Evolutionary conservation across 2,797 vertebrate genomes (phyloP), one percentile per base, ranked within the genome.

Genomic region (Enteromius fasciolatus): DNA sequence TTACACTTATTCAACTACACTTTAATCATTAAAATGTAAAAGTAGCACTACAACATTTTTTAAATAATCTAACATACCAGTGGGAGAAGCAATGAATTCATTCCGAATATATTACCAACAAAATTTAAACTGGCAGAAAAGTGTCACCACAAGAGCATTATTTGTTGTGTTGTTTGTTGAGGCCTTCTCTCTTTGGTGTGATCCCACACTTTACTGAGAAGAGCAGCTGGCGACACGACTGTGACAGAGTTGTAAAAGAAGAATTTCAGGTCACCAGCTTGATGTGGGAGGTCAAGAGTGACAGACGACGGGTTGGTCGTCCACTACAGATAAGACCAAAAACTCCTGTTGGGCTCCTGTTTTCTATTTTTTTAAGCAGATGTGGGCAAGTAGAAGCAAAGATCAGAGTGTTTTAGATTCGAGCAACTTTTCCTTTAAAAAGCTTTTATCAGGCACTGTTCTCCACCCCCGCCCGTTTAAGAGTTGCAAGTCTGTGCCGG

Each of bases 181-280:
- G 57, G 63, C n/a, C 39, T 15, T 48, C 12, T 2, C 33, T 70
- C 80, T 80, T 68, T 18, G 12, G 28, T 18, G 41, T 23, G 50
- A 75, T 78, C 64, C 57, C 54, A 72, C 73, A 44, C 52, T 78
- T 23, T 85, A 67, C 64, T 86, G 63, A 88, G 87, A 84, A 67
- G 83, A 86, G 84, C 87, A 82, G 84, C 88, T 87, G 89, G 89
- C 84, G 78, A 85, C 87, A 84, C 80, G 88, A 85, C 88, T 82
- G 80, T 88, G 88, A 82, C 57, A 12, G 39, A 69, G 91, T 88
- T 80, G 64, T 91, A 91, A 91, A 73, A 89, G 76, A 83, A 86
- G 89, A 92, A 92, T 90, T 88, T 84, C 23, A 89, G 93, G 88
- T 91, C 89, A 88, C 81, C 20, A 67, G 85, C 57, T 85, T 82